Evolutionary conservation across 2,113 vertebrate species (phyloP), one percentile per base, ranked within the genome.

Genomic region (Pleuronectes platessa): DNA sequence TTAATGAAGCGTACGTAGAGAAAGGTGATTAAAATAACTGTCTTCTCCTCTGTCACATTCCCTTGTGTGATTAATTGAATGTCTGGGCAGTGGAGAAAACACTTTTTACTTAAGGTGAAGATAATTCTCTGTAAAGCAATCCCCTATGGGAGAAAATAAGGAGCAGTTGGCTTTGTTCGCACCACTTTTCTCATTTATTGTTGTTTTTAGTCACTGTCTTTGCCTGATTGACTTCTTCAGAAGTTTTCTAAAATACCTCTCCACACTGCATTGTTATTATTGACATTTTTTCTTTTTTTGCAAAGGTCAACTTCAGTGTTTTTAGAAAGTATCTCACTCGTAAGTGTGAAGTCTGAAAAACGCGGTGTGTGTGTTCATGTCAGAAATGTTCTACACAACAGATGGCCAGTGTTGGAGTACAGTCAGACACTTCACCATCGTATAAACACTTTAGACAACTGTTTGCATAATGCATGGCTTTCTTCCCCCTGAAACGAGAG

Each of bases 381-480:
- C 51, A 75, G 2, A 81, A 65, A 58, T 64, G 55, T 82, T 23
- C 62, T 59, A 68, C 73, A 71, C 71, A 79, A 61, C 88, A 92
- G 89, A 89, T 90, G 82, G 83, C 64, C 23, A 5, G 47, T 64
- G 59, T 60, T 73, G 45, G 56, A 73, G 53, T 21, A 51, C 18
- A 79, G 59, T 61, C 40, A 42, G 26, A 61, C n/a, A 59, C 49
- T 45, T 35, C 40, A 54, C 14, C 6, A 27, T 77, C 55, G 55
- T 49, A 17, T 20, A n/a, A 49, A 49, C 45, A 49, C 45, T 17
- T 49, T 18, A 18, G 68, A 74, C 12, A 62, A 35, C 42, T 26
- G 67, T 66, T 60, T 67, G 53, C 10, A 67, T 49, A 23, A 71
- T 40, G 14, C 10, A 60, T 42, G 17, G 3, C 17, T 77, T 62